Evolutionary conservation across 2,888 invertebrate species (phyloP), one percentile per base, ranked within the genome.

Genomic region (Encarsia formosa): DNA sequence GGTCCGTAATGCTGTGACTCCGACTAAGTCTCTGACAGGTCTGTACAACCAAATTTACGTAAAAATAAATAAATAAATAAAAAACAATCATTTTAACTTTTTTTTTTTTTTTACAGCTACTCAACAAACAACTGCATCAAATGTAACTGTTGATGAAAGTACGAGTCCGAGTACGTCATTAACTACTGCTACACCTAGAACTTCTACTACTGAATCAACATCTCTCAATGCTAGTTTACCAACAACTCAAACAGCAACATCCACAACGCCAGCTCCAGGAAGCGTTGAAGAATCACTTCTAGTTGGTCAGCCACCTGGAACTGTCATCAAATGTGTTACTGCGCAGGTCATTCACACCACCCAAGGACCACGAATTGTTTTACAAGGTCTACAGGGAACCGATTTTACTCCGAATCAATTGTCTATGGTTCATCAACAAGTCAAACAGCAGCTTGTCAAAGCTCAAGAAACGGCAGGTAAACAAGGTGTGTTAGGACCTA

Each of bases 401-500:
- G 87, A 89, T 60, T 85, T 92, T 60, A 87, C 90, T 0, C 86
- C 85, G 2, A 87, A 88, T 59, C 91, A 92, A 71, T 72, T 91
- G 61, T 83, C 86, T 4, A 80, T 89, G 52, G 88, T 92, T 1
- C 91, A 92, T 65, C 88, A 90, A 61, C 91, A 92, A 78, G 91
- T 92, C 16, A 91, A 91, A 71, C 90, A 91, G 65, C 91, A 92
- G 69, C 75, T 91, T 45, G 76, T 91, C 44, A 91, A 90, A 84
- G 90, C 90, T 22, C 91, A 91, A 86, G 89, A 89, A 62, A 85
- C 87, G 4, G 88, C 87, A 16, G 91, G 90, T 34, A 90, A 89
- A 70, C 87, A 88, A 71, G 89, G 89, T 35, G 88, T 89, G 63
- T 73, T 91, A 56, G 91, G 90, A 3, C 91, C 91, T 9, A 87